phyloP scores from a whole-genome alignment of 1,140 invertebrate species.

The Pinna nobilis region DNA sequence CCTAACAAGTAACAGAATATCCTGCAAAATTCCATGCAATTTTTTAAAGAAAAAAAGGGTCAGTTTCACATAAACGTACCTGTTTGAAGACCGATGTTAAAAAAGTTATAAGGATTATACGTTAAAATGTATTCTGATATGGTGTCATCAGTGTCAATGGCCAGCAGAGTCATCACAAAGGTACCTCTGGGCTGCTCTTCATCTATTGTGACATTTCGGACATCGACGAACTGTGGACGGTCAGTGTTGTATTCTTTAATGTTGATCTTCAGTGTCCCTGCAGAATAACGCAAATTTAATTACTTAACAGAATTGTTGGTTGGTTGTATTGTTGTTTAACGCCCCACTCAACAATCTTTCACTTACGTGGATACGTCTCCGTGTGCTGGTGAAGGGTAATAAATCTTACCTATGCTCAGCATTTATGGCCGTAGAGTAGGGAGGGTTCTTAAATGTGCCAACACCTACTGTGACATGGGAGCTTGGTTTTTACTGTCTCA shows the following conservation, averaged over 20 bases:
- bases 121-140: constrained; percentile 57
- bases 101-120: constrained; percentile 71
- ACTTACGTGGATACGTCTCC: constrained; percentile 85
- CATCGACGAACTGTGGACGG: constrained; percentile 77
- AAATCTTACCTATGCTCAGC: constrained; percentile 68
- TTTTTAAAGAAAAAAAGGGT: neutral
- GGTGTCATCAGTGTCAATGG: constrained; percentile 84
- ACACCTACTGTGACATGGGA: constrained; percentile 89
- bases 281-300: constrained; percentile 85
- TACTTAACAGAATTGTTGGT: no score
- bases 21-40: neutral
- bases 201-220: constrained; percentile 82
- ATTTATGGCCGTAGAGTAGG: constrained; percentile 80
- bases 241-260: constrained; percentile 88
- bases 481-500: no score
- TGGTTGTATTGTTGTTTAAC: no score
- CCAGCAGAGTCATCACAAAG: constrained; percentile 86
- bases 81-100: constrained; percentile 81
- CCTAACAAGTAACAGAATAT: no score
- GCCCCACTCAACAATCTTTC: no score
- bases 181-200: constrained; percentile 91
- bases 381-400: constrained; percentile 76
- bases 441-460: constrained; percentile 78
- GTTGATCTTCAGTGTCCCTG: constrained; percentile 87
- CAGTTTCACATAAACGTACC: constrained; percentile 52